phyloP scores from a whole-genome alignment of 1,140 invertebrate species.

The Luehdorfia chinensis region DNA sequence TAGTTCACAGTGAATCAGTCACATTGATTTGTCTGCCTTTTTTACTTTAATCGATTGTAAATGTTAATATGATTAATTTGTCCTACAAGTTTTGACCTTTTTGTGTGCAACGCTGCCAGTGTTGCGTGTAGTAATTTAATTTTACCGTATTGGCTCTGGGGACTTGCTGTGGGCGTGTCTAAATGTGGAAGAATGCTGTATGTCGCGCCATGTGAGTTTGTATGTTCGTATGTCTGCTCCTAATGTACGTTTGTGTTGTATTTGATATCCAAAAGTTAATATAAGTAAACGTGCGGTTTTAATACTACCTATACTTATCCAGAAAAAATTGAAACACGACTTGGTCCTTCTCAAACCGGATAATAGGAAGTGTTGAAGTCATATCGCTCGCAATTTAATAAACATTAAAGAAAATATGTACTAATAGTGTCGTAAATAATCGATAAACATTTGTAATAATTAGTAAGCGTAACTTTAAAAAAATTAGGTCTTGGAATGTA shows the following conservation, averaged over 20 bases:
- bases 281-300: constrained; percentile 26
- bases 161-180: constrained; percentile 20
- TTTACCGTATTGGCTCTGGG: constrained; percentile 21
- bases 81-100: not conserved
- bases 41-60: not conserved
- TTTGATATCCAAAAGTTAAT: constrained; percentile 35
- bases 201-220: constrained; percentile 14
- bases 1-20: not conserved
- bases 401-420: not conserved
- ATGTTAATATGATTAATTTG: not conserved
- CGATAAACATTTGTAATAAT: constrained; percentile 10
- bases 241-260: constrained; percentile 41
- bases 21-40: not conserved
- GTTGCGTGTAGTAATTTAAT: constrained; percentile 27
- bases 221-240: constrained; percentile 29
- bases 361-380: not conserved
- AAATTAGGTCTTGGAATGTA: not conserved
- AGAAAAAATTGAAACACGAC: not conserved
- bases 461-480: constrained; percentile 11
- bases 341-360: not conserved
- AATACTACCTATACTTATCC: constrained; percentile 2
- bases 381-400: no score
- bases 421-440: not conserved
- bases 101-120: not conserved
- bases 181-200: constrained; percentile 16